Conservation (phyloP, 2,888 invertebrate genomes). For the Cetonia aurata region DNA sequence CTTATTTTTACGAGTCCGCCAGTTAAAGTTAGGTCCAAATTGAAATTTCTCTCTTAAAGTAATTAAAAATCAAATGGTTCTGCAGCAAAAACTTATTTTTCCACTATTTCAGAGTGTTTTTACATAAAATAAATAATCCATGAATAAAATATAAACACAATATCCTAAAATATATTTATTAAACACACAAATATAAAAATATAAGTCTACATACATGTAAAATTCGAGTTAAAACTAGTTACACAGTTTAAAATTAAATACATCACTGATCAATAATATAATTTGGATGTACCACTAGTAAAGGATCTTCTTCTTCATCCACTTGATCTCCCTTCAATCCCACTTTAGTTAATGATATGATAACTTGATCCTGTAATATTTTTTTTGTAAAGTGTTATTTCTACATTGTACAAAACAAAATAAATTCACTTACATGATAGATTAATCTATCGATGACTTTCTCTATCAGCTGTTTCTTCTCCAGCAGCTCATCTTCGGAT, state of each 20-base stretch:
- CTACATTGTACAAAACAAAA: neutral
- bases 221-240: too few species aligned
- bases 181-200: too few species aligned
- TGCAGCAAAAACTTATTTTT: too few species aligned
- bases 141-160: too few species aligned
- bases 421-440: constrained; percentile 77
- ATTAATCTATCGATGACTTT: constrained; percentile 94
- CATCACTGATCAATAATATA: constrained; percentile 80
- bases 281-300: constrained; percentile 96
- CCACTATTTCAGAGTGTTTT: too few species aligned
- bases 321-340: constrained; percentile 69
- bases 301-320: constrained; percentile 81
- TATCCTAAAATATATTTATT: too few species aligned
- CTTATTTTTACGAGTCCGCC: too few species aligned
- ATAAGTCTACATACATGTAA: too few species aligned
- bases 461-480: constrained; percentile 90
- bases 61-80: too few species aligned
- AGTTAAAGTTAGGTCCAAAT: too few species aligned
- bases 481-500: constrained; percentile 89
- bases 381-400: neutral
- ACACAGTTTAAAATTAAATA: constrained; percentile 14
- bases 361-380: constrained; percentile 84
- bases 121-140: too few species aligned
- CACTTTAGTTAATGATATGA: constrained; percentile 78
- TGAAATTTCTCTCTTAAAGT: too few species aligned